Evolutionary conservation across 2,888 invertebrate genomes (phyloP).

Genomic region (Ophion slaviceki): DNA sequence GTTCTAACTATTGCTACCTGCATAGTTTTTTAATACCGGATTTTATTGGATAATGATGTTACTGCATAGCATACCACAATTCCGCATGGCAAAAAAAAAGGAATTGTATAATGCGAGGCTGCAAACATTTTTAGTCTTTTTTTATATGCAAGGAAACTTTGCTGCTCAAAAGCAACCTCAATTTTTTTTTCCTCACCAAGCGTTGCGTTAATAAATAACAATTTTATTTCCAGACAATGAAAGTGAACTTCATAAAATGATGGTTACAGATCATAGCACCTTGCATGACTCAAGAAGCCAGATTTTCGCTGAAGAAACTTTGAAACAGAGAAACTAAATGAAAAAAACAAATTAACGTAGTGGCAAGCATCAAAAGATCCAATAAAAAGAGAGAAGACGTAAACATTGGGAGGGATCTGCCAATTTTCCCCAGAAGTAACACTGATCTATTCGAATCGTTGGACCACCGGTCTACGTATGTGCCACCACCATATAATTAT

Average conservation of each 20-base stretch:
- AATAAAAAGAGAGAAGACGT: background rate
- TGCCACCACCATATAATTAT: no score
- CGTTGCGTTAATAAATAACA: background rate
- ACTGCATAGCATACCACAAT: background rate
- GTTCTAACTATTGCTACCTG: no score
- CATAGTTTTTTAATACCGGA: no score
- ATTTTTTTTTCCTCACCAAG: background rate
- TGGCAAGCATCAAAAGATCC: background rate
- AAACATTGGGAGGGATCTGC: background rate
- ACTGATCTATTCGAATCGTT: no score
- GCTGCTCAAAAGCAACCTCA: background rate
- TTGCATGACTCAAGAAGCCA: background rate
- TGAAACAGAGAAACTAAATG: background rate
- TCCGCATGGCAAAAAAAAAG: background rate
- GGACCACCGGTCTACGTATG: no score
- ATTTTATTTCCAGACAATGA: background rate
- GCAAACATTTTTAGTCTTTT: background rate
- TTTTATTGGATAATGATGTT: no score
- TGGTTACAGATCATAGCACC: background rate
- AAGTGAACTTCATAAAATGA: constrained; percentile 11
- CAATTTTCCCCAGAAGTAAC: background rate
- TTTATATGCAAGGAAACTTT: background rate
- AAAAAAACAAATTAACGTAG: background rate
- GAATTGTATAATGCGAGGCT: background rate
- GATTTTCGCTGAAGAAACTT: background rate